phyloP scores from a whole-genome alignment of 2,113 vertebrate genomes.

The Trinectes maculatus region DNA sequence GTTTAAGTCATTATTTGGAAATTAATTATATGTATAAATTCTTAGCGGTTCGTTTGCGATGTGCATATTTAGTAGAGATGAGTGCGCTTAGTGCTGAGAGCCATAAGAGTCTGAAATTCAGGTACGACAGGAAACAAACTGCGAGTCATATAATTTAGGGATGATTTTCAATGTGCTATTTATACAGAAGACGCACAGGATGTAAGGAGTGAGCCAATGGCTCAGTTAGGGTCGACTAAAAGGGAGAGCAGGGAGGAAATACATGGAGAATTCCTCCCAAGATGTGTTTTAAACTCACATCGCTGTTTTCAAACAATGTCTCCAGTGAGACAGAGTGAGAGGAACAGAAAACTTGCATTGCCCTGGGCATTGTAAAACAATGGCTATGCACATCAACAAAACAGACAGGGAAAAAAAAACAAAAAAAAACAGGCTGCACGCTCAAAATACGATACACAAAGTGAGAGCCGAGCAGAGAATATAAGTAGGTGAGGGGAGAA shows the following conservation, averaged over 20 bases:
- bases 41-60: no score
- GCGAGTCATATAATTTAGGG: background rate
- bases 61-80: background rate
- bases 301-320: slow-evolving; percentile 59
- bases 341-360: slow-evolving; percentile 59
- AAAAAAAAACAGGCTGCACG: slow-evolving; percentile 31
- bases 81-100: background rate
- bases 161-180: background rate
- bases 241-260: background rate
- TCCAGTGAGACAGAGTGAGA: slow-evolving; percentile 53
- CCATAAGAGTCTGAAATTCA: background rate
- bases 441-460: slow-evolving; percentile 62
- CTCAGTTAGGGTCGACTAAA: slow-evolving; percentile 8
- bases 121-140: background rate
- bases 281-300: slow-evolving; percentile 40
- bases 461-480: slow-evolving; percentile 33
- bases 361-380: slow-evolving; percentile 66
- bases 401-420: slow-evolving; percentile 18
- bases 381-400: slow-evolving; percentile 57
- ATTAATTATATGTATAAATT: no score
- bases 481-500: slow-evolving; percentile 53
- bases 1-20: no score
- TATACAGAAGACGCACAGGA: slow-evolving; percentile 1
- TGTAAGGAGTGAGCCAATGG: slow-evolving; percentile 21
- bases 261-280: slow-evolving; percentile 35